These are phyloP conservation scores for Aradophagus sp. DNA, from an alignment of 1,140 invertebrate species.

Conservation along the genomic window DNA sequence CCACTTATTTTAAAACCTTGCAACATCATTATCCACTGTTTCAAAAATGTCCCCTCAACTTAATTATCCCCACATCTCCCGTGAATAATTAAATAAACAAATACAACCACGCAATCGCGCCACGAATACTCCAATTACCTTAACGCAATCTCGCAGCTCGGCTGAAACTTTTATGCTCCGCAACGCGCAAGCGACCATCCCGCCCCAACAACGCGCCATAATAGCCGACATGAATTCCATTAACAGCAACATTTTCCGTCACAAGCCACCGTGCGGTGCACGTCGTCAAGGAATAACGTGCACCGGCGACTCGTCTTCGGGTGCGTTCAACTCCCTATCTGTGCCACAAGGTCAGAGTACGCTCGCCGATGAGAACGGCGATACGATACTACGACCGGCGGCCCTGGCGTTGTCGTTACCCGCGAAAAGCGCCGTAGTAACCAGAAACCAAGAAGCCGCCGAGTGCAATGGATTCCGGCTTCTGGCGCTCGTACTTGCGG, in stretches of 20 bases:
- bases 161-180: too few species aligned
- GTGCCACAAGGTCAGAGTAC: constrained; percentile 60
- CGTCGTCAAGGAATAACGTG: constrained; percentile 29
- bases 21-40: too few species aligned
- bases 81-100: too few species aligned
- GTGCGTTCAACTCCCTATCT: constrained; percentile 60
- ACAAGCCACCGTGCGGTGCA: constrained; percentile 28
- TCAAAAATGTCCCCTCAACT: too few species aligned
- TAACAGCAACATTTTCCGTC: constrained; percentile 17
- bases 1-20: too few species aligned
- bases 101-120: too few species aligned
- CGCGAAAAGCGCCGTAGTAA: constrained; percentile 42
- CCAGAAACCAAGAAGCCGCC: constrained; percentile 33
- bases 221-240: constrained; percentile 7
- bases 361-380: constrained; percentile 19
- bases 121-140: too few species aligned
- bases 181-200: too few species aligned
- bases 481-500: constrained; percentile 53
- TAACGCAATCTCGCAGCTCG: too few species aligned
- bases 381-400: constrained; percentile 7
- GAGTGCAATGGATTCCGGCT: constrained; percentile 44
- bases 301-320: constrained; percentile 34
- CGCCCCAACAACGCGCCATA: too few species aligned
- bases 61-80: too few species aligned
- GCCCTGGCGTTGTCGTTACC: constrained; percentile 7